Base-by-base conservation (phyloP, 2,888 invertebrate species). In the Gisinianus flammeolus region DNA sequence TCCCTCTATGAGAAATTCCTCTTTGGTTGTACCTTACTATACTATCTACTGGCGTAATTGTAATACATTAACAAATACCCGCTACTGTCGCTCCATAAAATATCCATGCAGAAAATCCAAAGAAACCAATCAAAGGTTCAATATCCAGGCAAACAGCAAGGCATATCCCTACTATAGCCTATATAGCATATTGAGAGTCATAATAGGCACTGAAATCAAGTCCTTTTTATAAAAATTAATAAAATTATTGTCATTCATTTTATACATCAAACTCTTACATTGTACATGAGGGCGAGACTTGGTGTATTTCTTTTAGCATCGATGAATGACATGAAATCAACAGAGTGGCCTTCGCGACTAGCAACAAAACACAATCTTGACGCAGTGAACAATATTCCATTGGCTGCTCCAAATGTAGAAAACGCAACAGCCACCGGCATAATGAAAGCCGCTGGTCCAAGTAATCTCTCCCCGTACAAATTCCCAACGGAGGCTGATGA, bases 401-500 rank as follows among this genome's bases (percentile, higher is more conserved):
- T 90, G 4, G 93, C 93, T 85, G 93, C 93, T 0, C 93, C 93
- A 83, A 94, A 94, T 0, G 93, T 93, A 0, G 93, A 91, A 1
- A 93, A 87, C 0, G 92, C 93, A 0, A 94, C 93, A 0, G 93
- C 93, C 0, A 94, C 85, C 0, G 94, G 93, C 85, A 94, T 92
- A 0, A 92, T 86, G 83, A 92, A 91, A 52, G 91, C 88, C 76
- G 92, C 89, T 0, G 90, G 88, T 0, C 93, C 93, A 0, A 94
- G 86, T 0, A 92, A 91, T 24, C 89, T 87, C 66, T 90, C 88
- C 33, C 28, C 62, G 35, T 62, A 85, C 87, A 89, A 89, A n/a
- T 94, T 93, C 0, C 94, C 95, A 0, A 95, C 95, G 0, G 94
- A 94, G 0, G 91, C 90, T 0, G 93, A 91, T 4, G 89, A 88